These are phyloP conservation scores for Geodia barretti DNA, from an alignment of 37 sponge, comb jelly and placozoan species.

Conservation along the genomic window DNA sequence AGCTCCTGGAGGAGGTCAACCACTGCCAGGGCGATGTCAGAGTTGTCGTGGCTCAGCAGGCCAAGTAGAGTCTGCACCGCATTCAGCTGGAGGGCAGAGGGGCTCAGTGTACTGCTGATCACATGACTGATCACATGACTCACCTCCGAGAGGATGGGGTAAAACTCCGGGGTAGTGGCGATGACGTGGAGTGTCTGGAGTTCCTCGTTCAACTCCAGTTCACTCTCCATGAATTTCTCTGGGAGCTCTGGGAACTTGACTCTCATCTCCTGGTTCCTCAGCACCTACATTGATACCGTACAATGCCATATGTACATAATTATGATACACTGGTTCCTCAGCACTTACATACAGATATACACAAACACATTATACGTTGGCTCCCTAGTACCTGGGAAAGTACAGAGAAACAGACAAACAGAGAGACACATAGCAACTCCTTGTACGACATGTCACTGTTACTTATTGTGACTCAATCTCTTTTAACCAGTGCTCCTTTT, in stretches of 20 bases:
- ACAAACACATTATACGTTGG: too few species aligned
- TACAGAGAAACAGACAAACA: too few species aligned
- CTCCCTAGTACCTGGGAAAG: too few species aligned
- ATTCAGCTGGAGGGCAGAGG: slow-evolving; percentile 14
- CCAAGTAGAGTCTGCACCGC: slow-evolving; percentile 75
- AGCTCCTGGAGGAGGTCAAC: slow-evolving; percentile 95
- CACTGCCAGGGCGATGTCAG: slow-evolving; percentile 85
- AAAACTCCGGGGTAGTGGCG: slow-evolving; percentile 91
- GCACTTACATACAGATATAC: too few species aligned
- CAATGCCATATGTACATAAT: not conserved
- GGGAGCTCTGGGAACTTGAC: slow-evolving; percentile 93
- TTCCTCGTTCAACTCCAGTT: slow-evolving; percentile 94
- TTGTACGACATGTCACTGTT: too few species aligned
- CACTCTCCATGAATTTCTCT: slow-evolving; percentile 96
- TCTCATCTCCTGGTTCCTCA: slow-evolving; percentile 93
- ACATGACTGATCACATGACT: too few species aligned
- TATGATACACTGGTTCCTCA: too few species aligned
- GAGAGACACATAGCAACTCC: too few species aligned
- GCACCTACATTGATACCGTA: not conserved
- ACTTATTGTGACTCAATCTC: too few species aligned
- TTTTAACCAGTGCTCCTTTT: too few species aligned
- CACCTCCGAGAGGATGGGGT: slow-evolving; percentile 73
- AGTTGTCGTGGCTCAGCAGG: slow-evolving; percentile 88
- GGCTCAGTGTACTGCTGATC: too few species aligned
- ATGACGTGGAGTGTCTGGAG: slow-evolving; percentile 86